Evolutionary conservation across 2,797 vertebrate species (phyloP).

Genomic region (Alca torda): DNA sequence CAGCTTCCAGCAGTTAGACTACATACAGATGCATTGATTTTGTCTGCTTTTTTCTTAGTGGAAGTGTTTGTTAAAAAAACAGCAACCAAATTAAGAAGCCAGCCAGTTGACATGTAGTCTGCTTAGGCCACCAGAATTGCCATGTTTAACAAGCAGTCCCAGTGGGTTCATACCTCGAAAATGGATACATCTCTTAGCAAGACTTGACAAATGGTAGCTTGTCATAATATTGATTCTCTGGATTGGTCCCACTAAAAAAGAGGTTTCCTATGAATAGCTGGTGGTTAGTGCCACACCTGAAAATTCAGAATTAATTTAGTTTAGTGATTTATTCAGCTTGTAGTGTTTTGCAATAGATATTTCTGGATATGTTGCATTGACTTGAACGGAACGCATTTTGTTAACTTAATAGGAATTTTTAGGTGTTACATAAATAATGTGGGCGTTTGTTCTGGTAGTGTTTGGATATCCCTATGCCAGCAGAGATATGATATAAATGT

Average conservation of each 20-base stretch:
- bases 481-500: not conserved
- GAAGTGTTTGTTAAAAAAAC: not conserved
- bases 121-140: not conserved
- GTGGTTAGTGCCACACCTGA: not conserved
- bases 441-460: not conserved
- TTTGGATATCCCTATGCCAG: not conserved
- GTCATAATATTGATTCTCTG: not conserved
- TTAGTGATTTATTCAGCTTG: not conserved
- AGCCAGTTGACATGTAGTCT: not conserved
- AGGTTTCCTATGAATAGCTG: not conserved
- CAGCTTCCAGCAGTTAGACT: not conserved
- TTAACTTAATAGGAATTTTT: not conserved
- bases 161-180: not conserved
- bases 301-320: not conserved
- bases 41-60: not conserved
- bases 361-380: not conserved
- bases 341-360: not conserved
- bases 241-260: not conserved
- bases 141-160: not conserved
- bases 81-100: not conserved
- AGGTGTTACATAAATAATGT: not conserved
- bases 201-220: not conserved
- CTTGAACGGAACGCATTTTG: not conserved
- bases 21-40: not conserved
- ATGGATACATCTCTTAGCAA: not conserved